phyloP scores from a whole-genome alignment of 23 tunicate genomes.

The Styela clava region DNA sequence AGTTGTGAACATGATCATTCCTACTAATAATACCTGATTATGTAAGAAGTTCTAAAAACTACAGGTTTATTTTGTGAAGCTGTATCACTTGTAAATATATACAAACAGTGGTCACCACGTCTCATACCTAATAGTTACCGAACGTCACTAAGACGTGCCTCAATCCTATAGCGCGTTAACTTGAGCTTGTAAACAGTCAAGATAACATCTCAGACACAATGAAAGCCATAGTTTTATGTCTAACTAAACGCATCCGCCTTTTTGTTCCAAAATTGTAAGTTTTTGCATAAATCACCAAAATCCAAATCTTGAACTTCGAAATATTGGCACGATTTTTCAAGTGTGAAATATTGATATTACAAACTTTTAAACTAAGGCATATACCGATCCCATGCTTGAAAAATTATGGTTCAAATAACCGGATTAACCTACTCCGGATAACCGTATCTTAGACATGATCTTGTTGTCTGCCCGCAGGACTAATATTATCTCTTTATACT shows the following conservation, averaged over 20 bases:
- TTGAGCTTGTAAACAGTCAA: too few species aligned
- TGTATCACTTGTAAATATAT: background rate
- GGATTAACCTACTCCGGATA: background rate
- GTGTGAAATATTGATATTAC: background rate
- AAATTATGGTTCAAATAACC: background rate
- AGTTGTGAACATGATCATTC: too few species aligned
- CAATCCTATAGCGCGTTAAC: too few species aligned
- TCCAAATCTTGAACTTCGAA: background rate
- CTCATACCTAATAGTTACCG: background rate
- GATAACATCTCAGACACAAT: background rate
- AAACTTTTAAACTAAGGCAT: background rate
- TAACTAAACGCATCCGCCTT: background rate
- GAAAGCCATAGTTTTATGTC: background rate
- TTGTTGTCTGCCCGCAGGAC: background rate
- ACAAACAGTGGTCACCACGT: background rate
- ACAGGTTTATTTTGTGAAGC: background rate
- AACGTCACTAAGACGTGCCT: background rate
- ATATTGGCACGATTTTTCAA: background rate
- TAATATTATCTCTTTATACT: background rate
- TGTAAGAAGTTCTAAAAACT: background rate
- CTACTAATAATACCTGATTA: background rate
- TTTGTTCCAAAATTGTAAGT: background rate
- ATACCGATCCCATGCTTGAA: background rate
- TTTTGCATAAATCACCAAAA: background rate
- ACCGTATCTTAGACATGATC: background rate